These are phyloP conservation scores for Tretioscincus oriximinensis DNA, from an alignment of 2,113 vertebrate genomes.

Conservation along the genomic window DNA sequence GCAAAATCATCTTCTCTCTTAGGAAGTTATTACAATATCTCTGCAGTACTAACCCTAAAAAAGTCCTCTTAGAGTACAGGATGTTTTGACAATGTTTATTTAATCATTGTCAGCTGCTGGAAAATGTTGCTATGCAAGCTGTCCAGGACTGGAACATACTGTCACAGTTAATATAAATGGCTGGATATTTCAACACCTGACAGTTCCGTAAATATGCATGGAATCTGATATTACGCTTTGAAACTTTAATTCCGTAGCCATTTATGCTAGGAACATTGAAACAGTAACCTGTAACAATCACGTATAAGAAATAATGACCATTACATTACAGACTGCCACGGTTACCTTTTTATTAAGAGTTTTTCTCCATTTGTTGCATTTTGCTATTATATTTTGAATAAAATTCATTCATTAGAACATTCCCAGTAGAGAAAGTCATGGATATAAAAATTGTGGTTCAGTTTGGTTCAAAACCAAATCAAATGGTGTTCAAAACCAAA, in stretches of 20 bases:
- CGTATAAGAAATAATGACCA: not conserved
- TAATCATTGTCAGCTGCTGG: slow-evolving; percentile 24
- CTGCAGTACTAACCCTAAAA: not conserved
- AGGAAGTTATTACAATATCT: slow-evolving; percentile 3
- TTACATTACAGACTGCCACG: not conserved
- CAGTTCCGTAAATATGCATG: not conserved
- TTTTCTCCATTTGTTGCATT: not conserved
- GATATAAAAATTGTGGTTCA: too few species aligned
- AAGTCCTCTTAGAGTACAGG: not conserved
- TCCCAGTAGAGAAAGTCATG: too few species aligned
- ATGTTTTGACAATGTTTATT: slow-evolving; percentile 35
- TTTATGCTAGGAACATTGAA: not conserved
- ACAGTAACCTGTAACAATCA: not conserved
- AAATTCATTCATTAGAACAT: not conserved
- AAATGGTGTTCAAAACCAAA: too few species aligned
- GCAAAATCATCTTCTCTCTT: not conserved
- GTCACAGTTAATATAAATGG: slow-evolving; percentile 34
- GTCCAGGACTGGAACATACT: not conserved
- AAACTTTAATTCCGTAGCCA: slow-evolving; percentile 3
- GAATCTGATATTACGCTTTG: not conserved
- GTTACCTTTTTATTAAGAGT: not conserved
- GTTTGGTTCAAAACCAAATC: too few species aligned
- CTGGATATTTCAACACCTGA: slow-evolving; percentile 17
- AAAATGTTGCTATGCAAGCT: slow-evolving; percentile 26
- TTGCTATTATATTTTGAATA: not conserved